Evolutionary conservation across 2,888 invertebrate genomes (phyloP).

Genomic region (Lissonota sp.): DNA sequence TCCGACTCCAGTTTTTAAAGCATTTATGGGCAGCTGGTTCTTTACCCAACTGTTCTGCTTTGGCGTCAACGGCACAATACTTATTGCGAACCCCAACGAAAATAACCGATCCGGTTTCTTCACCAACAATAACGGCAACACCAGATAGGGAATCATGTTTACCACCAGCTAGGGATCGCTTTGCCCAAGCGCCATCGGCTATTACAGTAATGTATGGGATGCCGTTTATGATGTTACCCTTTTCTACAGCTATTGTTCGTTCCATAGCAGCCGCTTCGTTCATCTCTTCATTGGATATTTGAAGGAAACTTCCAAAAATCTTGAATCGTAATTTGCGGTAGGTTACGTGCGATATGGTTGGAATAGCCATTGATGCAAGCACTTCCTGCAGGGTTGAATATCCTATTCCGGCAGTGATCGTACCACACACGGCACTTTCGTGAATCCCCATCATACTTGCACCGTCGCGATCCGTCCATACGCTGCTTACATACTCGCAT

Average conservation of each 20-base stretch:
- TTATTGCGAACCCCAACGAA: constrained; percentile 70
- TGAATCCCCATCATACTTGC: constrained; percentile 4
- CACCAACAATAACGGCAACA: constrained; percentile 38
- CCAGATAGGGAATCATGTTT: constrained; percentile 50
- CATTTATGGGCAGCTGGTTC: constrained; percentile 65
- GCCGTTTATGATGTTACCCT: constrained; percentile 38
- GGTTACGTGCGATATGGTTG: constrained; percentile 34
- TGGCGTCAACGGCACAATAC: constrained; percentile 63
- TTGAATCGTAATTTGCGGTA: constrained; percentile 37
- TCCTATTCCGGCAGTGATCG: constrained; percentile 45
- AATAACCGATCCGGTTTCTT: constrained; percentile 59
- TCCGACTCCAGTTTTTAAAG: constrained; percentile 70
- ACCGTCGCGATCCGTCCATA: not conserved
- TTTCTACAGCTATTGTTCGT: constrained; percentile 20
- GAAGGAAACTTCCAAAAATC: constrained; percentile 2
- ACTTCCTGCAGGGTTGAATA: constrained; percentile 28
- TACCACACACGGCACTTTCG: constrained; percentile 43
- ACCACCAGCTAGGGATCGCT: constrained; percentile 48
- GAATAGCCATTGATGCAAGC: constrained; percentile 49
- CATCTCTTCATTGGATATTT: constrained; percentile 20
- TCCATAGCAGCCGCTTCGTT: constrained; percentile 10
- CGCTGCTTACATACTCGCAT: constrained; percentile 7
- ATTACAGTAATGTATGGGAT: constrained; percentile 49
- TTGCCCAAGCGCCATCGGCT: constrained; percentile 53
- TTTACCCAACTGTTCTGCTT: constrained; percentile 33